A percentile compares a stretch with the other conserved stretches of the same genome.
phyloP scores from a whole-genome alignment of 2,113 vertebrate species.

The Petaurus breviceps region DNA sequence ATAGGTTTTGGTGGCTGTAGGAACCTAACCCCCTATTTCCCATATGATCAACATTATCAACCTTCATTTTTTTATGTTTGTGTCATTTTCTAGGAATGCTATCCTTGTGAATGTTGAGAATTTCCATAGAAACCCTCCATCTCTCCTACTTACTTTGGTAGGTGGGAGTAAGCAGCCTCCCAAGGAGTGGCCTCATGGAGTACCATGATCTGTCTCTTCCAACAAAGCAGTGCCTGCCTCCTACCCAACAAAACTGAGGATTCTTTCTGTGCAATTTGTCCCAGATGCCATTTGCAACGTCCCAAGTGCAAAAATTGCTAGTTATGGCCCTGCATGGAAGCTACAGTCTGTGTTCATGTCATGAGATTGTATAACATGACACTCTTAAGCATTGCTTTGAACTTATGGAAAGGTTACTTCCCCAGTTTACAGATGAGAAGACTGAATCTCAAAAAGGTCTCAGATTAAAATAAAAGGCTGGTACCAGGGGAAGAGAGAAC shows the following conservation, averaged over 20 bases:
- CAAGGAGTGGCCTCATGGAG: background rate
- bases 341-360: background rate
- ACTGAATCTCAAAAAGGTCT: background rate
- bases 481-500: background rate
- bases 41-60: background rate
- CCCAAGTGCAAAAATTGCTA: background rate
- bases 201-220: background rate
- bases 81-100: background rate
- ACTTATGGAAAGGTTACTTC: background rate
- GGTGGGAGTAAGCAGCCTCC: background rate
- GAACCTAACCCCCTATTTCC: background rate
- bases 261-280: background rate
- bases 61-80: background rate
- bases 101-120: background rate
- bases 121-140: background rate
- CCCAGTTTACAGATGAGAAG: background rate
- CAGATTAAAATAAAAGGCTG: background rate
- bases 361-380: background rate
- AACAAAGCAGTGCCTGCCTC: background rate
- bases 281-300: background rate
- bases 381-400: background rate
- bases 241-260: background rate
- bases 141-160: background rate
- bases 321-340: background rate
- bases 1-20: background rate